Evolutionary conservation across 2,113 vertebrate genomes (phyloP).

Genomic region (Peromyscus californicus): DNA sequence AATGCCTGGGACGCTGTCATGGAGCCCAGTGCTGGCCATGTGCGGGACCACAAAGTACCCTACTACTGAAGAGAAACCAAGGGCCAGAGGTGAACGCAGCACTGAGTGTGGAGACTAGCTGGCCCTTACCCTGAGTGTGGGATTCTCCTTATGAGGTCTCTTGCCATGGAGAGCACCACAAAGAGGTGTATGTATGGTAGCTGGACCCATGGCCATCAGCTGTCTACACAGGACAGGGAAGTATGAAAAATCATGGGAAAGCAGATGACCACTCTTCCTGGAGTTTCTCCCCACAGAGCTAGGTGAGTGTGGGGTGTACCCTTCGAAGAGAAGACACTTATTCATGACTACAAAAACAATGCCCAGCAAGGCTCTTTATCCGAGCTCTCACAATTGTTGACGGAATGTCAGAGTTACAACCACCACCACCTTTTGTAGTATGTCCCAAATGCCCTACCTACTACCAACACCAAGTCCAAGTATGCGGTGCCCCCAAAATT

Average conservation of each 20-base stretch:
- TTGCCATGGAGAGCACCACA: too few relatives aligned
- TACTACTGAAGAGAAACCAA: background rate
- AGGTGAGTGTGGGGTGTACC: accelerated
- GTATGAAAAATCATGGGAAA: background rate
- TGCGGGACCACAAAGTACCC: background rate
- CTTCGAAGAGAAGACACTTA: background rate
- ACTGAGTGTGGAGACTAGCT: background rate
- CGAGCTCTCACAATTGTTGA: background rate
- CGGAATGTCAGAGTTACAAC: background rate
- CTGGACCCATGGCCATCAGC: background rate
- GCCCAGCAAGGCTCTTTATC: background rate
- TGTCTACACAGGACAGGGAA: background rate
- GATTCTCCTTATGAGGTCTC: too few relatives aligned
- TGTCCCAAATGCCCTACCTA: background rate
- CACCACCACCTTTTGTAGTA: background rate
- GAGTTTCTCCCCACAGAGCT: background rate
- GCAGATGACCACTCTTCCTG: background rate
- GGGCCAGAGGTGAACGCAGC: background rate
- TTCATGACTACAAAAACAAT: background rate
- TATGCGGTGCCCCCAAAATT: background rate
- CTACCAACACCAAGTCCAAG: background rate
- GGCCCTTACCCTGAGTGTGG: background rate
- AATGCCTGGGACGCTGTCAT: background rate
- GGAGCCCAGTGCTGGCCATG: background rate
- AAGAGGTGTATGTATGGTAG: background rate